Evolutionary conservation across 2,888 invertebrate genomes (phyloP).

Genomic region (Scrobipalpa atriplicella): DNA sequence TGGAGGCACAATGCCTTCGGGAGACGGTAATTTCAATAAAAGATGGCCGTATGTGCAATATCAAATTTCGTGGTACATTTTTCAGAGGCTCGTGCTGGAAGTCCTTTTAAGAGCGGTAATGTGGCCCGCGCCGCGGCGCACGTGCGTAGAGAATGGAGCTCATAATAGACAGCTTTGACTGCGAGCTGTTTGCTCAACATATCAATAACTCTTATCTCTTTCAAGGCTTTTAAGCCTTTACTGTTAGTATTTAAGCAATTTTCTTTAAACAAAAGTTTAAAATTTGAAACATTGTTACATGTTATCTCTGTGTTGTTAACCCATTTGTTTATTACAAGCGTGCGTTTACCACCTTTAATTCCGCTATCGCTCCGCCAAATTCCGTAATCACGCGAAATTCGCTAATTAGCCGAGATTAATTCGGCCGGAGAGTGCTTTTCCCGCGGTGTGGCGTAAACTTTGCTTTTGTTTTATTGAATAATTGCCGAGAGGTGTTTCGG

Average conservation of each 20-base stretch:
- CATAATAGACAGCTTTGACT: constrained; percentile 23
- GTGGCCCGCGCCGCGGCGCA: constrained; percentile 68
- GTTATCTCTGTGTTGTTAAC: no score
- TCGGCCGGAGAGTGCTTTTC: constrained; percentile 61
- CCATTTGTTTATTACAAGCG: neutral
- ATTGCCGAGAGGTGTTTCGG: constrained; percentile 81
- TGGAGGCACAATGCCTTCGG: constrained; percentile 70
- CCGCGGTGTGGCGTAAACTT: constrained; percentile 68
- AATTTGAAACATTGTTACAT: constrained; percentile 2
- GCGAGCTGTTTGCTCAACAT: constrained; percentile 10
- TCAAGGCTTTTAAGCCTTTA: constrained; percentile 11
- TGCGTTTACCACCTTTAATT: constrained; percentile 14
- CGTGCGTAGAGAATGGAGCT: constrained; percentile 69
- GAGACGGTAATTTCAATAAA: constrained; percentile 67
- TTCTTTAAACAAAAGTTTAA: neutral
- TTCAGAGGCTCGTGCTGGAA: constrained; percentile 74
- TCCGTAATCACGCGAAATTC: constrained; percentile 43
- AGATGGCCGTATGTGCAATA: constrained; percentile 61
- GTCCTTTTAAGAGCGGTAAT: constrained; percentile 68
- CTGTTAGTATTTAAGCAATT: neutral
- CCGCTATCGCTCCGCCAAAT: constrained; percentile 6
- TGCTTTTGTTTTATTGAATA: constrained; percentile 82
- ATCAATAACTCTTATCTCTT: constrained; percentile 18
- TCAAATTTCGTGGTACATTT: constrained; percentile 80
- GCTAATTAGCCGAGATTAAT: constrained; percentile 63